Evolutionary conservation across 2,113 vertebrate genomes (phyloP).

Genomic region (Monarcha castaneiventris): DNA sequence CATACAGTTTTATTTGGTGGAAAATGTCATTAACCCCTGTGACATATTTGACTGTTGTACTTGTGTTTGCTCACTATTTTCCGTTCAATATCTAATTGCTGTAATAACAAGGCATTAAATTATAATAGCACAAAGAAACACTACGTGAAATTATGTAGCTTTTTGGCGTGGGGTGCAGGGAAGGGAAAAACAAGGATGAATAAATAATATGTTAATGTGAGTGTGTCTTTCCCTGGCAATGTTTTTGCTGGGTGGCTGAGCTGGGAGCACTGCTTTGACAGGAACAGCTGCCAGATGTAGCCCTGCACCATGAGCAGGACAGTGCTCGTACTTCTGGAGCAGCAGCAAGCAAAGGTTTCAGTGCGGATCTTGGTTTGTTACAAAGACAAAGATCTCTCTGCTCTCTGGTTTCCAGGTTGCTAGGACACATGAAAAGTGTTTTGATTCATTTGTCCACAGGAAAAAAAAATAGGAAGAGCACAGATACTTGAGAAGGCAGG

Average conservation of each 20-base stretch:
- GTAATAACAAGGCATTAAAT: not conserved
- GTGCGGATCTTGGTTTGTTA: not conserved
- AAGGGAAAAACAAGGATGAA: not conserved
- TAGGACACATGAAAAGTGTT: constrained; percentile 14
- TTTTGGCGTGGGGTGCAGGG: rapidly evolving
- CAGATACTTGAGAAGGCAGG: not conserved
- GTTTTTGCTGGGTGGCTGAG: not conserved
- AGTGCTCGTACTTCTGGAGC: not conserved
- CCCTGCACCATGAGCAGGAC: not conserved
- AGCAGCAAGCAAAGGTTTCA: not conserved
- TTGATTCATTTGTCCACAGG: not conserved
- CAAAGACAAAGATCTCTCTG: not conserved
- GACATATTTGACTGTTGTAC: not conserved
- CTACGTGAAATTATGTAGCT: not conserved
- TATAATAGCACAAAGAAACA: not conserved
- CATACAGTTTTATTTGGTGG: not conserved
- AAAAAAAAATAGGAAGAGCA: not conserved
- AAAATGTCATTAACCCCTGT: not conserved
- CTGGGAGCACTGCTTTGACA: not conserved
- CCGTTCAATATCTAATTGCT: not conserved
- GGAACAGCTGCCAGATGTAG: not conserved
- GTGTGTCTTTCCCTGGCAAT: not conserved
- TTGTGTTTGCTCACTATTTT: not conserved
- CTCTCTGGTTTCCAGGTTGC: constrained; percentile 4
- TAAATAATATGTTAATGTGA: not conserved